Evolutionary conservation across 2,113 vertebrate species (phyloP).

Genomic region (Pelusios castaneus): DNA sequence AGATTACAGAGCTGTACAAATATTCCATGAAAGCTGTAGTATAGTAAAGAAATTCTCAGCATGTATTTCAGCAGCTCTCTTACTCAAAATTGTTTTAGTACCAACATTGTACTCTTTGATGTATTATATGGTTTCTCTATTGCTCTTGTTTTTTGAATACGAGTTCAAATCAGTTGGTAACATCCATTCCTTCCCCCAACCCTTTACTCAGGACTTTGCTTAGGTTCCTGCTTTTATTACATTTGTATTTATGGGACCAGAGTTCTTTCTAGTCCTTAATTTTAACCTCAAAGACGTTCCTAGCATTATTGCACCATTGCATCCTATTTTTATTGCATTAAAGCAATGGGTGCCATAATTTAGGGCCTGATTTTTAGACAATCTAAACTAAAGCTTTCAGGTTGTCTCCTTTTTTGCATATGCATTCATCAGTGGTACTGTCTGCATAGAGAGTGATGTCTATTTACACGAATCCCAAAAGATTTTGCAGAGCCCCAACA

Average conservation of each 20-base stretch:
- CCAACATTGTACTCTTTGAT: not conserved
- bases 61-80: not conserved
- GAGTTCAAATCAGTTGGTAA: not conserved
- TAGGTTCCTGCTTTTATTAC: not conserved
- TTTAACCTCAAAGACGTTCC: not conserved
- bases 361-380: not conserved
- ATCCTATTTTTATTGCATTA: not conserved
- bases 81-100: not conserved
- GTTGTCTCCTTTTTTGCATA: not conserved
- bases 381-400: not conserved
- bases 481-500: not conserved
- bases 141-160: not conserved
- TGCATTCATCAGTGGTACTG: not conserved
- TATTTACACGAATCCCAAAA: not conserved
- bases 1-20: not conserved
- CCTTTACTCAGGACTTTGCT: not conserved
- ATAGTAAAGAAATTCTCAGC: not conserved
- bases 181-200: not conserved
- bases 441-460: not conserved
- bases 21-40: not conserved
- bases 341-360: not conserved
- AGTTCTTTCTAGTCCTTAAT: not conserved
- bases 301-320: not conserved
- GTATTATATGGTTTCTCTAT: not conserved
- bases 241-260: not conserved